phyloP scores from a whole-genome alignment of 23 tunicate species.

The Botrylloides violaceus region DNA sequence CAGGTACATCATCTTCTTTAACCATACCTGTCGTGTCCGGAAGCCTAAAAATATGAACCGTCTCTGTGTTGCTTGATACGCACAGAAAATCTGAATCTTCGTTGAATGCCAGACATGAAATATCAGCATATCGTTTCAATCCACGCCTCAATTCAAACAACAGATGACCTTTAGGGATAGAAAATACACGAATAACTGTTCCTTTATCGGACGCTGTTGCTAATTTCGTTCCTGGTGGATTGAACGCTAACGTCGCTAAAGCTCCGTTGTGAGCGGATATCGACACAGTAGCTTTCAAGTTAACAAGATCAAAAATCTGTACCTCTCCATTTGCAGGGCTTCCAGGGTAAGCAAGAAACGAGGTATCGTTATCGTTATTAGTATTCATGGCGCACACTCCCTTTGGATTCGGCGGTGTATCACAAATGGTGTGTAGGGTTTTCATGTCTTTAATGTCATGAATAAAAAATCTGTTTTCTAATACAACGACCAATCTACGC shows the following conservation, averaged over 20 bases:
- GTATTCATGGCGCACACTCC: slow-evolving; percentile 68
- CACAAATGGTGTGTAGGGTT: slow-evolving; percentile 71
- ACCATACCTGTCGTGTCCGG: slow-evolving; percentile 38
- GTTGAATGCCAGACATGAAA: slow-evolving; percentile 79
- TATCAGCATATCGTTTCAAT: slow-evolving; percentile 85
- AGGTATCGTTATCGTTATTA: slow-evolving; percentile 37
- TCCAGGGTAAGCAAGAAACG: slow-evolving; percentile 77
- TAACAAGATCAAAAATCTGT: slow-evolving; percentile 73
- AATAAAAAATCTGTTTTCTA: slow-evolving; percentile 79
- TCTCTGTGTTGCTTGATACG: slow-evolving; percentile 94
- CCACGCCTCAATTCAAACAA: slow-evolving; percentile 95
- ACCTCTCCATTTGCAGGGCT: slow-evolving; percentile 72
- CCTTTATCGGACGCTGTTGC: slow-evolving; percentile 97
- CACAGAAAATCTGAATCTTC: slow-evolving; percentile 81
- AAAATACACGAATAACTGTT: slow-evolving; percentile 93
- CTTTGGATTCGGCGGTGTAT: slow-evolving; percentile 75
- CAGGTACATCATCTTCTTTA: not conserved
- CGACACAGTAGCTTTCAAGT: slow-evolving; percentile 43
- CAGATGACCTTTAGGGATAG: slow-evolving; percentile 86
- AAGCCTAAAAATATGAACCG: slow-evolving; percentile 90
- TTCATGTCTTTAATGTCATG: slow-evolving; percentile 94
- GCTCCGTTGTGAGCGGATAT: slow-evolving; percentile 71
- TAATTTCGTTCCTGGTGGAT: slow-evolving; percentile 59
- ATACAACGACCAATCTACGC: slow-evolving; percentile 71
- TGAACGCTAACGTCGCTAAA: slow-evolving; percentile 73